A percentile compares a stretch with the other conserved stretches of the same genome.
phyloP scores from a whole-genome alignment of 2,113 vertebrate genomes.

The Jaculus jaculus region DNA sequence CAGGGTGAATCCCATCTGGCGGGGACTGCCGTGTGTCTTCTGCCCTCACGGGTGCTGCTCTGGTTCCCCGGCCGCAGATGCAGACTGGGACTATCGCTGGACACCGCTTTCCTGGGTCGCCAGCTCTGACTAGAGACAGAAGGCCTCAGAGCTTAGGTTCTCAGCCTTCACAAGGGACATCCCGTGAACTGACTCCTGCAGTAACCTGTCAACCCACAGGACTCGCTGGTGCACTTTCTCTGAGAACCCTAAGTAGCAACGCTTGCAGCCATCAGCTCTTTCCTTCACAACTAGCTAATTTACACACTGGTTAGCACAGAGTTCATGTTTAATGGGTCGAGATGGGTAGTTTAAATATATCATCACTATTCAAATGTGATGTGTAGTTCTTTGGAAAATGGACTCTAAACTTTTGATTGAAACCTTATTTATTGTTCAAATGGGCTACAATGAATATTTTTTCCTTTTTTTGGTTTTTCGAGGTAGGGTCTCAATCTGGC shows the following conservation, averaged over 20 bases:
- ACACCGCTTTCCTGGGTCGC: neutral
- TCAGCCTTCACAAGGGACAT: neutral
- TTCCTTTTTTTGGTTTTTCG: constrained; percentile 4
- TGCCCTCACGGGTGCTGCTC: neutral
- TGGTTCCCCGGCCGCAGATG: neutral
- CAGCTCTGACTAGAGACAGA: neutral
- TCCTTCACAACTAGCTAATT: neutral
- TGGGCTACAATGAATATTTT: neutral
- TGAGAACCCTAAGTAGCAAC: neutral
- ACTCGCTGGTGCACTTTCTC: neutral
- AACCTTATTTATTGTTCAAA: neutral
- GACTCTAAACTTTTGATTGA: neutral
- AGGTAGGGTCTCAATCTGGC: too few relatives aligned
- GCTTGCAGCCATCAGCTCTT: neutral
- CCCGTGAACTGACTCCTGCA: neutral
- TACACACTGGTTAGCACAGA: neutral
- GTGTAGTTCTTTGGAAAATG: neutral
- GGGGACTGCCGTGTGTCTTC: neutral
- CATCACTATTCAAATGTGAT: neutral
- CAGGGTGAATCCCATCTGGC: neutral
- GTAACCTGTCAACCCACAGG: neutral
- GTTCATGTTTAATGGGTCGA: neutral
- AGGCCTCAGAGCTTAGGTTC: neutral
- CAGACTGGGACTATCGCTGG: too few relatives aligned
- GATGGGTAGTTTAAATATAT: neutral